Conservation (phyloP, 2,888 invertebrate genomes). For the Athalia cordata region DNA sequence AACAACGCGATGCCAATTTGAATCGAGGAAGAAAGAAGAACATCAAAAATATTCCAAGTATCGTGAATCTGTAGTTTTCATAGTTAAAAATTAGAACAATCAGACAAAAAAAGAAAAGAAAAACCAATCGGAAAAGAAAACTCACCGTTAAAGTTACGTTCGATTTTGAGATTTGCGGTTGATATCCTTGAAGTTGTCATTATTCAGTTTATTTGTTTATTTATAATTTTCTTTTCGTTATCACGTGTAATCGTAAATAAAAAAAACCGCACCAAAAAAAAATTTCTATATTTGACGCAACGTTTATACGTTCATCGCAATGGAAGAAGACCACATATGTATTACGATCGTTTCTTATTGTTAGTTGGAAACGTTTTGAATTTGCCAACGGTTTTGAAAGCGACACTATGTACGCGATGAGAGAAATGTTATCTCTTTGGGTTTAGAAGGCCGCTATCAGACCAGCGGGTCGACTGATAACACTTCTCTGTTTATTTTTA, state of each 20-base stretch:
- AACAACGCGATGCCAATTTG: too few species aligned
- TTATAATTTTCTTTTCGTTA: too few species aligned
- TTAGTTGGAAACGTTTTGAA: neutral
- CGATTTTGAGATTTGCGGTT: neutral
- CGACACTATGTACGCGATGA: neutral
- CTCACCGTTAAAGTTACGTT: neutral
- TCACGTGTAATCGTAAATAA: too few species aligned
- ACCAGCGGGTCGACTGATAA: constrained; percentile 62
- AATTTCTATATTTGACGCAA: too few species aligned
- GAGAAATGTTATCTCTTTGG: constrained; percentile 36
- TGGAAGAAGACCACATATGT: neutral
- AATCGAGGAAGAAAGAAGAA: too few species aligned
- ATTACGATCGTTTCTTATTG: neutral
- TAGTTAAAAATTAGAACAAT: neutral
- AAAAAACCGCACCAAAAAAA: too few species aligned
- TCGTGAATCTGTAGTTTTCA: too few species aligned
- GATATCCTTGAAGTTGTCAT: constrained; percentile 5
- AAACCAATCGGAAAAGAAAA: neutral
- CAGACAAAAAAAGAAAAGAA: neutral
- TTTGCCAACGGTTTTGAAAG: neutral
- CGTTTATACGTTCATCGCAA: too few species aligned
- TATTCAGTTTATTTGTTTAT: neutral
- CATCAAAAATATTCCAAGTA: too few species aligned
- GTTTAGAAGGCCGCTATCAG: constrained; percentile 37
- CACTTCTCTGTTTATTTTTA: constrained; percentile 56